Conservation (phyloP, 2,113 vertebrate species). For the Atractosteus spatula region DNA sequence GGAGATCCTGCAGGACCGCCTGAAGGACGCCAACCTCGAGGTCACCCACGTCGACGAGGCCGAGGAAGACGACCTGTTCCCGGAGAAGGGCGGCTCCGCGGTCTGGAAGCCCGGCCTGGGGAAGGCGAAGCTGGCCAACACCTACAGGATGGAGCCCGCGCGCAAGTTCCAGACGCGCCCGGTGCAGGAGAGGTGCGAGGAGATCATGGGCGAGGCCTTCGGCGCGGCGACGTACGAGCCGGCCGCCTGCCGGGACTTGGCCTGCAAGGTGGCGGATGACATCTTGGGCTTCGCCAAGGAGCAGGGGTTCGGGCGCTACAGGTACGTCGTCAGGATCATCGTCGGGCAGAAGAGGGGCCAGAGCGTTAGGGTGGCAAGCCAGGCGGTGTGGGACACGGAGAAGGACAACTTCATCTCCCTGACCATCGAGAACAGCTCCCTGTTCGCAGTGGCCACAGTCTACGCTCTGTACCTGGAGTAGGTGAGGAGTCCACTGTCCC, state of each 20-base stretch:
- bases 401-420: slow-evolving; percentile 17
- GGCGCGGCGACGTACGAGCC: slow-evolving; percentile 3
- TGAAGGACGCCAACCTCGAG: not conserved
- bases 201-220: slow-evolving; percentile 10
- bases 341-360: slow-evolving; percentile 16
- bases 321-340: slow-evolving; percentile 16
- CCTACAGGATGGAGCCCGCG: slow-evolving; percentile 18
- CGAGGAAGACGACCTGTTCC: not conserved
- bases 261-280: slow-evolving; percentile 11
- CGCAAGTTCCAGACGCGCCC: slow-evolving; percentile 6
- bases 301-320: slow-evolving; percentile 16
- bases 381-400: slow-evolving; percentile 19
- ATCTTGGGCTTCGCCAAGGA: slow-evolving; percentile 6
- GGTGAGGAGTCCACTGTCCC: not conserved
- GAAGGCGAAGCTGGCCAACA: slow-evolving; percentile 16
- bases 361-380: slow-evolving; percentile 10
- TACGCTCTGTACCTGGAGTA: slow-evolving; percentile 22
- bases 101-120: slow-evolving; percentile 7
- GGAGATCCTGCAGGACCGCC: not conserved
- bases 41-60: not conserved
- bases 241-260: slow-evolving; percentile 2
- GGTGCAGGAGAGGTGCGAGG: not conserved
- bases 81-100: slow-evolving; percentile 2
- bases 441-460: slow-evolving; percentile 10
- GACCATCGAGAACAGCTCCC: slow-evolving; percentile 9